phyloP scores from a whole-genome alignment of 2,888 invertebrate genomes.

The Acronicta psi region DNA sequence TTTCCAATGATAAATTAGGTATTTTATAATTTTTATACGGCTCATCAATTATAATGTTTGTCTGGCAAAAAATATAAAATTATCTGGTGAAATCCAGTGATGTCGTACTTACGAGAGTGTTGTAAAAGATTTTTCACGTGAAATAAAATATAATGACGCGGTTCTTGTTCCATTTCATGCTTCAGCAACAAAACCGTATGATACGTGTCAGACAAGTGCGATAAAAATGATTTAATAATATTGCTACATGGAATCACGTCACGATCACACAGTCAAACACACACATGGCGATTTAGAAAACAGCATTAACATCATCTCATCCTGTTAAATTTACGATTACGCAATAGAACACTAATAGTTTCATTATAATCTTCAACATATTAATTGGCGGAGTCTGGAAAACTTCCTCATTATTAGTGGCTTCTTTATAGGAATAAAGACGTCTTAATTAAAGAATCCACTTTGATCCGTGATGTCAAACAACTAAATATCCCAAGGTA shows the following conservation, averaged over 20 bases:
- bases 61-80: conserved; percentile 39
- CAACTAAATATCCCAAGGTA: conserved; percentile 49
- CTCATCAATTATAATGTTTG: conserved; percentile 54
- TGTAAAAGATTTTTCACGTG: conserved; percentile 38
- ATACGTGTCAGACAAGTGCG: background rate
- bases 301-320: background rate
- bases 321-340: no score
- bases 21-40: conserved; percentile 60
- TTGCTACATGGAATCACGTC: no score
- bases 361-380: conserved; percentile 1
- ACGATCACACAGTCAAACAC: background rate
- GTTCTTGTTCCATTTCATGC: conserved; percentile 23
- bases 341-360: no score
- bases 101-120: conserved; percentile 20
- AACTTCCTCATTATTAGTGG: conserved; percentile 11
- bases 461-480: conserved; percentile 64
- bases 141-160: conserved; percentile 38
- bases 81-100: conserved; percentile 25
- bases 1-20: conserved; percentile 73
- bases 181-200: conserved; percentile 20
- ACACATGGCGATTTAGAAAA: background rate
- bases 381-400: conserved; percentile 1
- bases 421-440: conserved; percentile 22
- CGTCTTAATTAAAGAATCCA: conserved; percentile 37
- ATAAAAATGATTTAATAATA: background rate